Conservation (phyloP, 2,113 vertebrate genomes). For the Scomber japonicus region DNA sequence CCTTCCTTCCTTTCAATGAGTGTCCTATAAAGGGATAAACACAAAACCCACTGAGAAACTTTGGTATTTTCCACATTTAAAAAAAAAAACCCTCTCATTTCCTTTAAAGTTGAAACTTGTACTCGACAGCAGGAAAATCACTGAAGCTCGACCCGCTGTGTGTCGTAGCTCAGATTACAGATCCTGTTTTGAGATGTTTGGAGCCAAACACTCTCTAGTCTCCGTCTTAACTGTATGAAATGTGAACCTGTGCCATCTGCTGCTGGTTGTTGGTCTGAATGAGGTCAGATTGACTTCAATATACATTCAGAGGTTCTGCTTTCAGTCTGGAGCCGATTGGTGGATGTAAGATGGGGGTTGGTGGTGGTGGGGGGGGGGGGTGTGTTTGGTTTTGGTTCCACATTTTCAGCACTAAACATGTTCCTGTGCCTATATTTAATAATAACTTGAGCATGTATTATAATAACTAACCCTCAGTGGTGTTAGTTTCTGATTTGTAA, state of each 20-base stretch:
- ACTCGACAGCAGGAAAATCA: background rate
- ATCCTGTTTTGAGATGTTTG: conserved; percentile 19
- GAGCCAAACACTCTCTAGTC: conserved; percentile 1
- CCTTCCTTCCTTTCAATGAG: no score
- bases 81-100: no score
- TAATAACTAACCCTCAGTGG: no score
- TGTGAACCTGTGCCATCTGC: conserved; percentile 49
- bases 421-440: background rate
- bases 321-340: background rate
- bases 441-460: no score
- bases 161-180: conserved; percentile 33
- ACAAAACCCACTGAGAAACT: background rate
- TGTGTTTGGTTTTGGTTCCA: conserved; percentile 28
- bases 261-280: conserved; percentile 18
- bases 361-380: no score
- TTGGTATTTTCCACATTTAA: background rate
- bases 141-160: background rate
- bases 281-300: conserved; percentile 35
- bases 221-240: conserved; percentile 29
- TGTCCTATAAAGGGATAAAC: no score
- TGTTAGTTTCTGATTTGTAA: no score
- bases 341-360: no score
- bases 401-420: background rate
- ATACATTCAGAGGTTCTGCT: conserved; percentile 1
- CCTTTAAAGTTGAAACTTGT: background rate